Conservation (phyloP, 2,113 vertebrate genomes). For the Pristiophorus japonicus region DNA sequence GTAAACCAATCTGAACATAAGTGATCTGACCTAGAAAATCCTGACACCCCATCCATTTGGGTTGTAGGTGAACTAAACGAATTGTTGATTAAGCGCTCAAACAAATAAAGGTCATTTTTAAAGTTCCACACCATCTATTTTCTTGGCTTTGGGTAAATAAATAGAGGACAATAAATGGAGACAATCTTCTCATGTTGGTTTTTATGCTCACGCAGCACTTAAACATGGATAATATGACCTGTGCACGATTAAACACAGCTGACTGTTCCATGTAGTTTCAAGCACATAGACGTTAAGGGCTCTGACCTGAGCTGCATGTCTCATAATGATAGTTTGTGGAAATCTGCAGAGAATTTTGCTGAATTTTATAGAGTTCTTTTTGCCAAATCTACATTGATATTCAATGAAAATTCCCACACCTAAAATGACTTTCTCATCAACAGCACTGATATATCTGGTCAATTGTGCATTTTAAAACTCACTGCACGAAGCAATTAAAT, state of each 20-base stretch:
- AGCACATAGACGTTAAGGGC: not conserved
- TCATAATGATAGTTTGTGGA: not conserved
- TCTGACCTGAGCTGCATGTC: not conserved
- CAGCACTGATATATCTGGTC: too few relatives aligned
- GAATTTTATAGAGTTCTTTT: not conserved
- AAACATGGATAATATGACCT: too few relatives aligned
- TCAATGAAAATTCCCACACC: not conserved
- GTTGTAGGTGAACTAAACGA: not conserved
- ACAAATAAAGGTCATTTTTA: constrained; percentile 4
- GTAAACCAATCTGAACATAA: not conserved
- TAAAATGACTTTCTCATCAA: not conserved
- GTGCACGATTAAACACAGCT: not conserved
- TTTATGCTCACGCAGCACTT: not conserved
- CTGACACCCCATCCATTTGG: not conserved
- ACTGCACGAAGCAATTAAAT: too few relatives aligned
- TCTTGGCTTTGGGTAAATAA: not conserved
- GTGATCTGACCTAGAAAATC: not conserved
- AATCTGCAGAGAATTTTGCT: not conserved
- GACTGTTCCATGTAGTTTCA: not conserved
- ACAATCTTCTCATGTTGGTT: not conserved
- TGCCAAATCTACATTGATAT: not conserved
- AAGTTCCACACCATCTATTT: not conserved
- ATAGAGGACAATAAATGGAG: not conserved
- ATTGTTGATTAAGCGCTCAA: not conserved
- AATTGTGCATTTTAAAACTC: too few relatives aligned